Evolutionary conservation across 1,140 invertebrate species (phyloP).

Genomic region (Himalopsyche phryganea): DNA sequence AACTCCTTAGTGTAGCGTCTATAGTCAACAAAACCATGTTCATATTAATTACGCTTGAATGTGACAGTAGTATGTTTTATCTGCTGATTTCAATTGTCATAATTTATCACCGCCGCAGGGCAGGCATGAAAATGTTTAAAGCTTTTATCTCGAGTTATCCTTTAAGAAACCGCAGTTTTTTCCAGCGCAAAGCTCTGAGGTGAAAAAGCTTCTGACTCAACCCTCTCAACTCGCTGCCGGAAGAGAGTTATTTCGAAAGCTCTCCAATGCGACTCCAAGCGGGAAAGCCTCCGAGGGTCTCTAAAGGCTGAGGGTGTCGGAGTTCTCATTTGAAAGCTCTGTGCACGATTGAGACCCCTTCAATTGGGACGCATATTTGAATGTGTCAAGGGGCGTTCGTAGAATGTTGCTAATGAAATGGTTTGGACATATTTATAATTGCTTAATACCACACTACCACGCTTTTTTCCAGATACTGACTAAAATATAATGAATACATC

Average conservation of each 20-base stretch:
- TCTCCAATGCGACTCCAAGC: background rate
- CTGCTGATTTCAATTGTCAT: too few species aligned
- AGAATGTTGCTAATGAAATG: too few species aligned
- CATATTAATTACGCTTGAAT: too few species aligned
- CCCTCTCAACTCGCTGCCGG: slow-evolving; percentile 2
- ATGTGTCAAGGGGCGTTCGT: slow-evolving; percentile 4
- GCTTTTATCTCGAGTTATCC: too few species aligned
- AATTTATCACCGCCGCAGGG: background rate
- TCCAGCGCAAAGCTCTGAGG: background rate
- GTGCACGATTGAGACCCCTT: slow-evolving; percentile 14
- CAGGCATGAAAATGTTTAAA: background rate
- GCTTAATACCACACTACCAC: too few species aligned
- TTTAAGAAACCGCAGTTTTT: too few species aligned
- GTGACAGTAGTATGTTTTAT: slow-evolving; percentile 10
- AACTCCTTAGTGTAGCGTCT: too few species aligned
- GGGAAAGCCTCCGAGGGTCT: slow-evolving; percentile 2
- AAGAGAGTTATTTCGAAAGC: slow-evolving; percentile 3
- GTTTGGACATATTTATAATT: too few species aligned
- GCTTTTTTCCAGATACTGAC: too few species aligned
- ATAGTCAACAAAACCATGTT: too few species aligned
- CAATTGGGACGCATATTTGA: slow-evolving; percentile 12
- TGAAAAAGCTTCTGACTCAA: slow-evolving; percentile 3
- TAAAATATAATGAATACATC: too few species aligned
- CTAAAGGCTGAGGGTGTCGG: background rate
- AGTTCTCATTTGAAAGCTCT: background rate